These are phyloP conservation scores for Synergus laeviventris DNA, from an alignment of 2,888 invertebrate species.

Conservation along the genomic window DNA sequence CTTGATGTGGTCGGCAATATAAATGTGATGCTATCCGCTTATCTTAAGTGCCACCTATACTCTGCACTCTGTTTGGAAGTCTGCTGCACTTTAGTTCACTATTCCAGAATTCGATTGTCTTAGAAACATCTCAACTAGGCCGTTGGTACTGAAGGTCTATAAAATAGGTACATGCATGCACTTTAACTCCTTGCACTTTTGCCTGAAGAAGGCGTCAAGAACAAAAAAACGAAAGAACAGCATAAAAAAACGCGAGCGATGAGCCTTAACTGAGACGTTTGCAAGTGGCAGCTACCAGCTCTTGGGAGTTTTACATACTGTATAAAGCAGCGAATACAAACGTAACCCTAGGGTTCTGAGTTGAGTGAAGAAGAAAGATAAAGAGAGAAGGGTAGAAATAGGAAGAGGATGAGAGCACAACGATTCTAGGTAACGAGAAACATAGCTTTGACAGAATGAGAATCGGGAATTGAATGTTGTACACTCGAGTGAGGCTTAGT, in stretches of 20 bases:
- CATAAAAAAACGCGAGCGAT: slow-evolving; percentile 28
- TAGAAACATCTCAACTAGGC: slow-evolving; percentile 29
- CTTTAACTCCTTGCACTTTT: slow-evolving; percentile 56
- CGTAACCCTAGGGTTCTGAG: slow-evolving; percentile 15
- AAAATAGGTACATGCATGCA: slow-evolving; percentile 51
- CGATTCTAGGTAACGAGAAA: neutral
- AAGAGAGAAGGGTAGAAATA: slow-evolving; percentile 8
- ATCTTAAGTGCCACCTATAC: neutral
- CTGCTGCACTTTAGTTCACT: neutral
- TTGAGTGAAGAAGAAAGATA: slow-evolving; percentile 5
- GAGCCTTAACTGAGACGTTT: slow-evolving; percentile 30
- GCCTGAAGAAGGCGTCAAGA: slow-evolving; percentile 52
- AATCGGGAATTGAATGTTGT: slow-evolving; percentile 56
- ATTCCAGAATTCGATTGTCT: slow-evolving; percentile 20
- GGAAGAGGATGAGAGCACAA: neutral
- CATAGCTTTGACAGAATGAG: slow-evolving; percentile 46
- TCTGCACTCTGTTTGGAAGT: neutral
- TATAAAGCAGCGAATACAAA: slow-evolving; percentile 49
- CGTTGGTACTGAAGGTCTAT: slow-evolving; percentile 1
- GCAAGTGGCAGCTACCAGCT: slow-evolving; percentile 24
- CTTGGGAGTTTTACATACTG: slow-evolving; percentile 54
- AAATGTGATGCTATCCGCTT: neutral
- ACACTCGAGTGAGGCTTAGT: slow-evolving; percentile 55
- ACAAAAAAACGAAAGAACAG: slow-evolving; percentile 44
- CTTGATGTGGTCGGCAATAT: too few species aligned